These are phyloP conservation scores for Cordylochernes scorpioides DNA, from an alignment of 2,888 invertebrate genomes.

Conservation along the genomic window DNA sequence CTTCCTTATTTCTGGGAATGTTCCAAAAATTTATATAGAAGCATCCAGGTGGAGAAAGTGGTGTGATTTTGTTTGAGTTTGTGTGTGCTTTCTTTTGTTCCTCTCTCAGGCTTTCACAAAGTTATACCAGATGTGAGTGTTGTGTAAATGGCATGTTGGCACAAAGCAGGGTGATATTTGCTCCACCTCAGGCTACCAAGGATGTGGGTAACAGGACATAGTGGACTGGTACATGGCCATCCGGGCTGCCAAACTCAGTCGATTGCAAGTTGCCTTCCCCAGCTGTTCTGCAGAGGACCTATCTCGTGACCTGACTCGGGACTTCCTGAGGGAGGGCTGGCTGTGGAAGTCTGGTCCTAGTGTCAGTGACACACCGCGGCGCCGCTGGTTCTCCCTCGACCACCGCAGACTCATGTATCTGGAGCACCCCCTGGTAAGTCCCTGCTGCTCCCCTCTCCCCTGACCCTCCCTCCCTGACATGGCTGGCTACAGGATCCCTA, in stretches of 20 bases:
- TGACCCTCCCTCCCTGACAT: too few relatives aligned
- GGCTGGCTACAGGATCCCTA: slow-evolving; percentile 36
- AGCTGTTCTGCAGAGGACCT: slow-evolving; percentile 24
- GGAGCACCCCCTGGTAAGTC: slow-evolving; percentile 41
- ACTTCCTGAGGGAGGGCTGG: slow-evolving; percentile 63
- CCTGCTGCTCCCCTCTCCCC: too few relatives aligned
- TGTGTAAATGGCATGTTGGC: too few relatives aligned
- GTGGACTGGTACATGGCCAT: slow-evolving; percentile 62
- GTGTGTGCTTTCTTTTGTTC: too few relatives aligned
- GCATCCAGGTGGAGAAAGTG: too few relatives aligned
- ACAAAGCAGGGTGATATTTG: too few relatives aligned
- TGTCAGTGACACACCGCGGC: slow-evolving; percentile 48
- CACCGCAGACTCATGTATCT: slow-evolving; percentile 76
- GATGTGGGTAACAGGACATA: slow-evolving; percentile 38
- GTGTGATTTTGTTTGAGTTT: too few relatives aligned
- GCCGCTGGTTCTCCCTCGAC: slow-evolving; percentile 66
- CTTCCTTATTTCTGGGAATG: too few relatives aligned
- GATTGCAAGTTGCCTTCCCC: slow-evolving; percentile 56
- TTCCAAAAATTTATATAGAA: too few relatives aligned
- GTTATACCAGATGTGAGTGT: too few relatives aligned
- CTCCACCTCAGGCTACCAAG: too few relatives aligned
- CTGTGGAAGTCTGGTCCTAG: slow-evolving; percentile 66
- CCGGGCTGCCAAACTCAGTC: slow-evolving; percentile 52
- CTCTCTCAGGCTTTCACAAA: too few relatives aligned
- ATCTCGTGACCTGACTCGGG: slow-evolving; percentile 41